Evolutionary conservation across 2,888 invertebrate genomes (phyloP).

Genomic region (Eurois occulta): DNA sequence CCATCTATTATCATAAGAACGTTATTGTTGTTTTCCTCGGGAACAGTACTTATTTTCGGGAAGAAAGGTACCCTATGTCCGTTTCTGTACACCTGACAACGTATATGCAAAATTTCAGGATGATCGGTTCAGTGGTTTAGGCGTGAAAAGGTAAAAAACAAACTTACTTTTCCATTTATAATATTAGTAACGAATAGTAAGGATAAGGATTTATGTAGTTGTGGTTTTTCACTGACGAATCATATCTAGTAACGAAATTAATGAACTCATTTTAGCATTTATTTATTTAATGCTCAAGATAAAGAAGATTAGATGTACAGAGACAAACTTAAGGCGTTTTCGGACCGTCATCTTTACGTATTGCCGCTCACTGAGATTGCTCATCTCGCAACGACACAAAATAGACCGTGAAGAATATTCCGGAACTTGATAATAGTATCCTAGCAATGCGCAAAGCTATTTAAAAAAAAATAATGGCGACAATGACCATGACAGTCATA

Average conservation of each 20-base stretch:
- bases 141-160: no score
- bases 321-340: background rate
- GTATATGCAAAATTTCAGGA: no score
- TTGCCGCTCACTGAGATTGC: background rate
- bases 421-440: background rate
- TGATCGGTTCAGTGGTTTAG: no score
- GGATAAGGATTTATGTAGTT: background rate
- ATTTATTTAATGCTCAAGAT: background rate
- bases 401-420: background rate
- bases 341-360: background rate
- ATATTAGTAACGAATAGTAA: no score
- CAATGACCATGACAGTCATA: conserved; percentile 9
- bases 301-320: background rate
- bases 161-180: no score
- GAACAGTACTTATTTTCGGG: no score
- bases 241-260: background rate
- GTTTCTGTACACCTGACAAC: no score
- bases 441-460: background rate
- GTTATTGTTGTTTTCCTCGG: no score
- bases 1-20: no score
- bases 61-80: no score
- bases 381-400: background rate
- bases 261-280: background rate
- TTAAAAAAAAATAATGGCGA: background rate
- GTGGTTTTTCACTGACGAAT: background rate